Base-by-base conservation (phyloP, 2,888 invertebrate genomes). In the Drosophila flavopinicola region DNA sequence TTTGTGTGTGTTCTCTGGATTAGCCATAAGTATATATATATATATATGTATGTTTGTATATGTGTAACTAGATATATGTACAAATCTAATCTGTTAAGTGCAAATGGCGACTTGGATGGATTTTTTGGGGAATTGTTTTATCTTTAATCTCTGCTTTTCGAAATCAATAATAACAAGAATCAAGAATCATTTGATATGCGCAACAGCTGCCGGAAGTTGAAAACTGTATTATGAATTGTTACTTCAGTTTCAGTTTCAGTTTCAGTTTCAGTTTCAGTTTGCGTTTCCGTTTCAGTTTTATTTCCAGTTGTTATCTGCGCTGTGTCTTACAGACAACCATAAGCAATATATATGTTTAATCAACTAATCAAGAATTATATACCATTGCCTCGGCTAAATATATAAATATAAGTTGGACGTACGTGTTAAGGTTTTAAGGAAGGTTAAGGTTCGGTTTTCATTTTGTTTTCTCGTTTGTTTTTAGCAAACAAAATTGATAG, bases 81-180 rank as follows among this genome's bases (percentile, higher is more conserved):
- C 77, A 74, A 71, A 78, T 85, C 78, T 78, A 78, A 67, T 44
- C 64, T 48, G 56, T 70, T 75, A 64, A 77, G 83, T 82, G 77
- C 77, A 75, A 78, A 56, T 67, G 83, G 75, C 71, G 71, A 64
- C 47, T 64, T 82, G 77, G 85, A 78, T 78, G 78, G 85, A 77
- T 53, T 79, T 71, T 17, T 38, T 24, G 23, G 56, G 41, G 32
- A 33, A 52, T n/a, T 39, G 11, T 38, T 63, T 2, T 27, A 52
- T 39, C 15, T 27, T 15, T 23, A 24, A 13, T 65, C 11, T 24
- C 44, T 47, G 30, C 37, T 11, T 44, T 24, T 23, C 20, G 32
- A 39, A 60, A 63, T 51, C 20, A 63, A 30, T 44, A 35, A 41
- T 32, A 53, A 68, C 13, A 53, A 53, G 57, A 27, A 49, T 51